These are phyloP conservation scores for Pristionchus fissidentatus DNA, from an alignment of 2,888 invertebrate genomes.

Conservation along the genomic window DNA sequence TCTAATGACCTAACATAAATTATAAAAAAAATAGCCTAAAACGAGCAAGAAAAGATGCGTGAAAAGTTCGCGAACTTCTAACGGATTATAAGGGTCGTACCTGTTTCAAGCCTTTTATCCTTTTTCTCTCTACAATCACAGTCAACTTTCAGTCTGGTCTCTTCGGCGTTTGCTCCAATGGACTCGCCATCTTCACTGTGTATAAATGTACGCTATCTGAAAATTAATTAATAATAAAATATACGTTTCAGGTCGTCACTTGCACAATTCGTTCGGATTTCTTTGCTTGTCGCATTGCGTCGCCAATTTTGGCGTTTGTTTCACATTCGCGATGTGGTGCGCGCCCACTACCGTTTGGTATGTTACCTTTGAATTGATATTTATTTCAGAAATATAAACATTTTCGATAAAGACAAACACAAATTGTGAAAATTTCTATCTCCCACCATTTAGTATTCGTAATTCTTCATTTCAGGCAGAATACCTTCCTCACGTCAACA, in stretches of 20 bases:
- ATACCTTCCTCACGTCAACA: neutral
- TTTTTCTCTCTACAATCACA: neutral
- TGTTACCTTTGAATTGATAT: neutral
- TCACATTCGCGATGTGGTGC: conserved; percentile 31
- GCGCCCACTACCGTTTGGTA: conserved; percentile 35
- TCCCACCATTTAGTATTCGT: neutral
- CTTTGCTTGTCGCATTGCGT: conserved; percentile 41
- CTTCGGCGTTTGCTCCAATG: conserved; percentile 30
- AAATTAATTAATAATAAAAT: neutral
- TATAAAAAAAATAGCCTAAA: no score
- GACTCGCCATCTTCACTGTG: neutral
- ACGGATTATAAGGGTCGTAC: no score
- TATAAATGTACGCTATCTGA: neutral
- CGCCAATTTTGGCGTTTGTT: conserved; percentile 44
- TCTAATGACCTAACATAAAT: no score
- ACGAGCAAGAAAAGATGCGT: no score
- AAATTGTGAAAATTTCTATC: neutral
- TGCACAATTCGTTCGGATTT: conserved; percentile 43
- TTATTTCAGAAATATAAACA: no score
- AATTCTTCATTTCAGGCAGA: conserved; percentile 2
- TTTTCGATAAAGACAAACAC: neutral
- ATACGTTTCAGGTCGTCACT: neutral
- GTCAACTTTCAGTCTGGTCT: neutral
- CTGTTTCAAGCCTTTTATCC: neutral
- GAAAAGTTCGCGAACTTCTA: no score